Base-by-base conservation (phyloP, 2,888 invertebrate species). In the Sturmia bella region DNA sequence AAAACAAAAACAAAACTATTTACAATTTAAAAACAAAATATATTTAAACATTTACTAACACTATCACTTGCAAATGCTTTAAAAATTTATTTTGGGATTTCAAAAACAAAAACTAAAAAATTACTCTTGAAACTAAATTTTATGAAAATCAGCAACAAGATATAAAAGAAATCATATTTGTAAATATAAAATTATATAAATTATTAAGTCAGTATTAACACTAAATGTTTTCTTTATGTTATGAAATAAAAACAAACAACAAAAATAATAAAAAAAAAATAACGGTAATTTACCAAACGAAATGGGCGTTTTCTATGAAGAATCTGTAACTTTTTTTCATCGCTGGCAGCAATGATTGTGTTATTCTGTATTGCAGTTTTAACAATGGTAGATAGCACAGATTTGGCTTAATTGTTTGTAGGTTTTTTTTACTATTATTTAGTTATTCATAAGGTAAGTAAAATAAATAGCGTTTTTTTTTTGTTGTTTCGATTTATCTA, bases 161-260 rank as follows among this genome's bases (percentile, higher is more conserved):
- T 45, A 15, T 12, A 54, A 39, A 73, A 52, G 15, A 64, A 75
- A 64, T 64, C 13, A 59, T 73, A 81, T 81, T 81, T 81, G 77
- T 81, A 81, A 77, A 81, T 81, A 81, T 66, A 61, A 72, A 70
- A 56, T 63, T 41, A 74, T 37, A 72, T 56, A 63, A 76, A 76
- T 56, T 64, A 76, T 64, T 73, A 81, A 73, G 77, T 52, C 68
- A 81, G 81, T 81, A 81, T 77, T 81, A 74, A 77, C 68, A 54
- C 39, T 81, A 73, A 81, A 81, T 73, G 77, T 77, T 81, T 81
- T 73, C 68, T 81, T 81, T 73, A 80, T 81, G 77, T 81, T 81
- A 64, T 48, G 9, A 52, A 77, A 54, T 37, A 12, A 50, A 56
- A 74, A 45, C 54, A 39, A 69, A 43, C 27, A 72, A 63, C 2